Base-by-base conservation (phyloP, 2,888 invertebrate species). In the Eristalis tenax region DNA sequence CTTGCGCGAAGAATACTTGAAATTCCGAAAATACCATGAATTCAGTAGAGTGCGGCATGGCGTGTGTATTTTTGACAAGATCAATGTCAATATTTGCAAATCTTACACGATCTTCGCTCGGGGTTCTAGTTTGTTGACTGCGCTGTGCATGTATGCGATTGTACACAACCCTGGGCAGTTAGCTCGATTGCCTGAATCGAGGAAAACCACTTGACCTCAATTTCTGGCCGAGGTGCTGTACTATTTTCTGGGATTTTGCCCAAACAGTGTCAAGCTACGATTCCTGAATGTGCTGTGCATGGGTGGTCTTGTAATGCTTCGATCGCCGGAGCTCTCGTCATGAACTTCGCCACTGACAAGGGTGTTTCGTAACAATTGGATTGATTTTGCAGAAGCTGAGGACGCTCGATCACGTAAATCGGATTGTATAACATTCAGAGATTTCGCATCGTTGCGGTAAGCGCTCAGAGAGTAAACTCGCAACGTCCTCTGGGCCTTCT, bases 71-170 rank as follows among this genome's bases (percentile, higher is more conserved):
- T 28, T 32, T 43, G 40, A 35, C 40, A 61, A 76, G 76, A 68
- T 76, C 76, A 59, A 1, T 76, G 68, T 76, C 59, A 76, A 76
- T 76, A 76, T 76, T 76, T 76, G 59, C 68, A 11, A 61, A 68
- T 59, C 66, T 5, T 22, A 22, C 68, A 18, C 38, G 43, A 61
- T 43, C 66, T 59, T 40, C n/a, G 59, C 66, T 66, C 68, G 59
- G 22, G 66, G 43, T 76, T 76, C 66, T 66, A 68, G 8, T 18
- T 18, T 50, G 18, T 18, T 8, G 18, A 18, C 18, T 8, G 8
- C 18, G 18, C 18, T 8, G 18, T 18, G 8, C 8, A 6, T 8
- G 50, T 15, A 43, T 18, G n/a, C 18, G 50, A 18, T 50, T 18
- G 50, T 50, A 50, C n/a, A 50, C 8, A 50, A 18, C 50, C 18